phyloP scores from a whole-genome alignment of 2,797 vertebrate species.

The Spondyliosoma cantharus region DNA sequence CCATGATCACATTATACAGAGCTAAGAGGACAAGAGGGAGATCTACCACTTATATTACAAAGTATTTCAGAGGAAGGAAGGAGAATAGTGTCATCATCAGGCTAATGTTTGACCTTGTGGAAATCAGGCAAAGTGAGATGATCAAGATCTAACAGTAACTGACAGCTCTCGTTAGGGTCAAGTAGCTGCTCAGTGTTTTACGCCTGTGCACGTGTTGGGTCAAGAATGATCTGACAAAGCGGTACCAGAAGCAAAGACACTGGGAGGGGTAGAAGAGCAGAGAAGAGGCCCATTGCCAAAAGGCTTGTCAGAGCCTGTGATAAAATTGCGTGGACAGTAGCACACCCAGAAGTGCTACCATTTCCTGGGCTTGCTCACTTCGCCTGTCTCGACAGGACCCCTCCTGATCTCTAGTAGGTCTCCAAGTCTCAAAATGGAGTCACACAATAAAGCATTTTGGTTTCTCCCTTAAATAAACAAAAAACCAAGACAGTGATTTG shows the following conservation, averaged over 20 bases:
- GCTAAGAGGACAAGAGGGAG: not conserved
- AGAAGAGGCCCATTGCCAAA: slow-evolving; percentile 67
- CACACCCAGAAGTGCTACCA: slow-evolving; percentile 71
- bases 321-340: slow-evolving; percentile 73
- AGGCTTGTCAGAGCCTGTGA: slow-evolving; percentile 80
- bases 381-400: slow-evolving; percentile 78
- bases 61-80: not conserved
- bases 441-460: slow-evolving; percentile 22
- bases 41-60: not conserved
- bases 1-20: not conserved
- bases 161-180: slow-evolving; percentile 64
- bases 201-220: slow-evolving; percentile 48
- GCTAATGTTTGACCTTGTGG: slow-evolving; percentile 54
- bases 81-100: slow-evolving; percentile 11
- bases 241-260: slow-evolving; percentile 56
- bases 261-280: slow-evolving; percentile 42
- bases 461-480: not conserved
- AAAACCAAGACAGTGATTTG: not conserved
- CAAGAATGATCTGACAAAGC: slow-evolving; percentile 67
- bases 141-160: slow-evolving; percentile 43
- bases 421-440: slow-evolving; percentile 61
- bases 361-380: slow-evolving; percentile 69
- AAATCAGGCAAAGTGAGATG: slow-evolving; percentile 44
- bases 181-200: slow-evolving; percentile 47
- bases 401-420: slow-evolving; percentile 53